Percentiles rank a stretch among this genome's conserved stretches.
These are phyloP conservation scores for Polydrusus pterygomalis DNA, from an alignment of 2,888 invertebrate species.

Conservation along the genomic window DNA sequence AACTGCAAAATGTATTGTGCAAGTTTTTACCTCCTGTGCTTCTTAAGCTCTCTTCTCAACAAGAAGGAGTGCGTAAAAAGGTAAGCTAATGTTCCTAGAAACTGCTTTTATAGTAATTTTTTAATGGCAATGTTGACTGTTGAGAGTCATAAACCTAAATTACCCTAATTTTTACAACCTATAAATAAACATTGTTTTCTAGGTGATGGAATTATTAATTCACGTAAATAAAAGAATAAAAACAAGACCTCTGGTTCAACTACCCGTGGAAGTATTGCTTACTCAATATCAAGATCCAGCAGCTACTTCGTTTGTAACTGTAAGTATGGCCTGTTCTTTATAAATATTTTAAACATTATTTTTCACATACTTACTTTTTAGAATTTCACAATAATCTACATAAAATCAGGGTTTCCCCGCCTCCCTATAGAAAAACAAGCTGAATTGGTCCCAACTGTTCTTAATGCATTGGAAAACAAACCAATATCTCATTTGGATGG, in stretches of 20 bases:
- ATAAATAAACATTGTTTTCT: slow-evolving; percentile 3
- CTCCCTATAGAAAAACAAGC: slow-evolving; percentile 84
- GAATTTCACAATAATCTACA: slow-evolving; percentile 96
- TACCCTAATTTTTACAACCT: background rate
- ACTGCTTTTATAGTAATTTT: too few species aligned
- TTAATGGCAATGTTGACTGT: too few species aligned
- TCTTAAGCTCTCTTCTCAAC: slow-evolving; percentile 90
- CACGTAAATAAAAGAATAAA: slow-evolving; percentile 94
- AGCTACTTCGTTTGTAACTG: slow-evolving; percentile 86
- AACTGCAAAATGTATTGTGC: slow-evolving; percentile 86
- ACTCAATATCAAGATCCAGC: slow-evolving; percentile 86
- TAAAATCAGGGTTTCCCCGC: slow-evolving; percentile 93
- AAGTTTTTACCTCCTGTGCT: slow-evolving; percentile 92
- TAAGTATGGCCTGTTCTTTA: slow-evolving; percentile 71
- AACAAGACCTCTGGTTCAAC: slow-evolving; percentile 86
- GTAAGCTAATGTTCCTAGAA: slow-evolving; percentile 57
- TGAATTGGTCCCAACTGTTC: slow-evolving; percentile 82
- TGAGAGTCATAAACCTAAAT: background rate
- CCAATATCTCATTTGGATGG: slow-evolving; percentile 91
- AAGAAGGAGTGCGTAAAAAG: slow-evolving; percentile 84
- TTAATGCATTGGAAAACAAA: slow-evolving; percentile 86
- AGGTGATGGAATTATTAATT: slow-evolving; percentile 94
- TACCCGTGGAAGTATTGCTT: slow-evolving; percentile 90
- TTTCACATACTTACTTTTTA: slow-evolving; percentile 71
- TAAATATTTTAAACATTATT: background rate